Evolutionary conservation across 2,113 vertebrate species (phyloP).

Genomic region (Anolis carolinensis): DNA sequence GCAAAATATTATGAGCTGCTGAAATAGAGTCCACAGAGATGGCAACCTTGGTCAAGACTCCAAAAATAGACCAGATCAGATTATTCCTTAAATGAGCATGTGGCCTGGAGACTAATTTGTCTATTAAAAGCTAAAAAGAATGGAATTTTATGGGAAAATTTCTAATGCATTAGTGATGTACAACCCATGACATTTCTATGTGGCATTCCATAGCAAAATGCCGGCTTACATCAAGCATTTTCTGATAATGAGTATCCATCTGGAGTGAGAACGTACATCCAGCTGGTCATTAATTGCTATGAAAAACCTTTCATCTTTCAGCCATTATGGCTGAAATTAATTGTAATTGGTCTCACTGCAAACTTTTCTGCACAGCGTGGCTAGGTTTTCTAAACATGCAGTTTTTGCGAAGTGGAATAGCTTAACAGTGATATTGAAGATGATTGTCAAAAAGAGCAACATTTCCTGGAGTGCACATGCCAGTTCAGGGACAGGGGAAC

Average conservation of each 20-base stretch:
- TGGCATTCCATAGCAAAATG: not conserved
- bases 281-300: not conserved
- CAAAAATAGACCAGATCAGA: not conserved
- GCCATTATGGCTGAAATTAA: not conserved
- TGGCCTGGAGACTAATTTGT: not conserved
- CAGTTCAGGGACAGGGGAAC: not conserved
- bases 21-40: not conserved
- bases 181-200: not conserved
- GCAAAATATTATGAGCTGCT: not conserved
- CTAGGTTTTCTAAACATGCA: accelerated
- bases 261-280: not conserved
- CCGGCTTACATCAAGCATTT: not conserved
- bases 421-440: conserved; percentile 21
- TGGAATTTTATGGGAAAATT: not conserved
- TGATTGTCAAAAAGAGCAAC: not conserved
- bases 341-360: not conserved
- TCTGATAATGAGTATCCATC: not conserved
- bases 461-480: not conserved
- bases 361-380: not conserved
- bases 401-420: not conserved
- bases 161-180: not conserved
- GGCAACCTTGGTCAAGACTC: not conserved
- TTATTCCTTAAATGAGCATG: not conserved
- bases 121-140: not conserved
- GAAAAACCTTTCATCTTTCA: conserved; percentile 20